phyloP scores from a whole-genome alignment of 2,797 vertebrate species.

The Halcyon smyrnensis region DNA sequence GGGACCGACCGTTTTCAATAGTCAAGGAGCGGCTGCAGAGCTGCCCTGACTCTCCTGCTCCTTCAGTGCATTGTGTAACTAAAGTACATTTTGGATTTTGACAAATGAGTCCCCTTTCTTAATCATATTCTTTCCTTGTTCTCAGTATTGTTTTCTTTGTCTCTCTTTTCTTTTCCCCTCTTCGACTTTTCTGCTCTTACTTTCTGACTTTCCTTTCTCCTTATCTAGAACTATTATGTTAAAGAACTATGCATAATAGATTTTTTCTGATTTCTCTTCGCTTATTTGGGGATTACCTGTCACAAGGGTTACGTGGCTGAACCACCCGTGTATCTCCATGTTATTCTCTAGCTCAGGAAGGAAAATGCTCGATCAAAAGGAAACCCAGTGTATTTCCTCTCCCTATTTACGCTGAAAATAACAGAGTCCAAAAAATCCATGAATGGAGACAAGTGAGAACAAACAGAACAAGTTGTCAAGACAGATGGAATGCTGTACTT shows the following conservation, averaged over 20 bases:
- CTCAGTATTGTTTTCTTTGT: slow-evolving; percentile 3
- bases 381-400: slow-evolving; percentile 62
- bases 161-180: not conserved
- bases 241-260: not conserved
- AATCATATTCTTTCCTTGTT: slow-evolving; percentile 1
- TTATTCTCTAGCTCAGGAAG: not conserved
- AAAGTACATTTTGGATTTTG: not conserved
- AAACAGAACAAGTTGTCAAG: slow-evolving; percentile 72
- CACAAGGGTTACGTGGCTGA: not conserved
- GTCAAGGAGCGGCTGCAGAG: not conserved
- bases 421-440: slow-evolving; percentile 62
- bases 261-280: not conserved
- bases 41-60: not conserved
- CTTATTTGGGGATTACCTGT: slow-evolving; percentile 19
- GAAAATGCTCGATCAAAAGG: slow-evolving; percentile 48
- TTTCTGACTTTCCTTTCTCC: slow-evolving; percentile 19
- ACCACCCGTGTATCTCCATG: not conserved
- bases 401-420: slow-evolving; percentile 58
- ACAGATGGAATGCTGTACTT: slow-evolving; percentile 74
- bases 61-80: not conserved
- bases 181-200: not conserved
- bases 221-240: slow-evolving; percentile 30
- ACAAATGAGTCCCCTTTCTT: not conserved
- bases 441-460: slow-evolving; percentile 70
- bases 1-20: not conserved